Base-by-base conservation (phyloP, 1,140 invertebrate genomes). In the Diprion similis region DNA sequence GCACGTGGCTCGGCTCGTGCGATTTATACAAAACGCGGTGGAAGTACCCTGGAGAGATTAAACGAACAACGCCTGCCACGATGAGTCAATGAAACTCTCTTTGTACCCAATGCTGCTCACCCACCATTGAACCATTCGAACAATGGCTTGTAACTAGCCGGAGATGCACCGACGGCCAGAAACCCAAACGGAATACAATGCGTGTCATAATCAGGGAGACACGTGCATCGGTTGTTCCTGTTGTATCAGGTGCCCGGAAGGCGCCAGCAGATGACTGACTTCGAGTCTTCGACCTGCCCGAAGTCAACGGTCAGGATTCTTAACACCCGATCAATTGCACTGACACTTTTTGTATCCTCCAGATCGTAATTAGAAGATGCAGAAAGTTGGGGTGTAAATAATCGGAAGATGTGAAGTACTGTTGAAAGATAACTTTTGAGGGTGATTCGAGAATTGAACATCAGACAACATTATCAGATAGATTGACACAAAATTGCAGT, bases 161-260 rank as follows among this genome's bases (percentile, higher is more conserved):
- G 51, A 59, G 51, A 59, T 59, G 11, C 51, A 59, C 51, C 51
- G 51, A 17, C 24, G n/a, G 51, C n/a, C 51, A 37, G 51, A 59
- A 59, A 59, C 51, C 51, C 51, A 59, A 13, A 59, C 51, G 51
- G 51, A 59, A 59, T 59, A 59, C 51, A 59, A 59, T 59, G 51
- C 51, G n/a, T 59, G 51, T 59, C 51, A 59, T 59, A 59, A 59
- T 59, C 51, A 59, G 51, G 11, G n/a, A 59, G 51, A 59, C 51
- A 59, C 51, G 51, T 59, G 51, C 51, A 9, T 59, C 7, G 51
- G 51, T 59, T 59, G 51, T 59, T 59, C 51, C 51, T 59, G 11
- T 4, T 15, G 11, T 59, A 59, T 59, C 51, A 59, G 51, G 51
- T 59, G 51, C 51, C n/a, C 51, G 51, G 3, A 17, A 59, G 51